These are phyloP conservation scores for Picathartes gymnocephalus DNA, from an alignment of 2,113 vertebrate species.

Conservation along the genomic window DNA sequence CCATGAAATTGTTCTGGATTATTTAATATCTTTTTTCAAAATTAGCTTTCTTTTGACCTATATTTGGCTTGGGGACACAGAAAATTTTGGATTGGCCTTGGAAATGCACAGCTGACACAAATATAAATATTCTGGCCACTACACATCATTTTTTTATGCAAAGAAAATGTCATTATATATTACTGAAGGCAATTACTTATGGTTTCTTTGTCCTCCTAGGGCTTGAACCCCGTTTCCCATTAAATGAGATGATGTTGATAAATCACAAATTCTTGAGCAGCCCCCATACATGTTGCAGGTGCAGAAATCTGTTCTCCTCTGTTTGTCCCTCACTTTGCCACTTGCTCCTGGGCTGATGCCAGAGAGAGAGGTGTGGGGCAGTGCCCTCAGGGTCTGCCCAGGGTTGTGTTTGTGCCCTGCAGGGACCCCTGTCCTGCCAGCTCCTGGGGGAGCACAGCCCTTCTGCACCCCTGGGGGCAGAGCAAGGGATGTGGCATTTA, in stretches of 20 bases:
- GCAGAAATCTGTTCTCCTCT: not conserved
- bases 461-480: not conserved
- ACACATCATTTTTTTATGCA: not conserved
- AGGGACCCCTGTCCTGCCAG: not conserved
- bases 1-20: not conserved
- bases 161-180: not conserved
- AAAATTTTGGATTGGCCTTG: not conserved
- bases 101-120: not conserved
- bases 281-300: accelerated
- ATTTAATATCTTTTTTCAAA: not conserved
- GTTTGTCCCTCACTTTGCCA: not conserved
- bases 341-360: not conserved
- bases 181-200: not conserved
- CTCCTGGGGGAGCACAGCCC: not conserved
- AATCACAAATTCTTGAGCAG: not conserved
- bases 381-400: not conserved
- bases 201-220: not conserved
- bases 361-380: not conserved
- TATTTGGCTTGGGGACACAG: not conserved
- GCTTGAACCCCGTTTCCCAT: not conserved
- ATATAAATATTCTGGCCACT: not conserved
- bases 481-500: not conserved
- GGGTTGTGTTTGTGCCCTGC: accelerated
- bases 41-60: not conserved
- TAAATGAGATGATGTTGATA: not conserved